A percentile compares a stretch with the other conserved stretches of the same genome.
Conservation (phyloP, 2,888 invertebrate genomes). For the Tiliacea citrago region DNA sequence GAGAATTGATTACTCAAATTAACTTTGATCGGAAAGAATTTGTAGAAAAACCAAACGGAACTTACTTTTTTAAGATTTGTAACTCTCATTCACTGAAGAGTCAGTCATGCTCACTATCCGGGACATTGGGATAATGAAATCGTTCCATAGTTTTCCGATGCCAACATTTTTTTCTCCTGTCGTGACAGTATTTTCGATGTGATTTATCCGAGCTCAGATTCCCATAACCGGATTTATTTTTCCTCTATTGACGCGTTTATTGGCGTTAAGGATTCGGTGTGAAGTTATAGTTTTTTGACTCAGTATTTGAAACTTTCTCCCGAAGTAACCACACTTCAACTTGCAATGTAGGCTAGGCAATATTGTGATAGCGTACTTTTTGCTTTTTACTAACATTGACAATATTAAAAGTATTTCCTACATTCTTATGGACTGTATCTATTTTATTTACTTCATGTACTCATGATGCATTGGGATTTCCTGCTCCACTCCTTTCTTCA, state of each 20-base stretch:
- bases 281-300: conserved; percentile 47
- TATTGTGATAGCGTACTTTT: no score
- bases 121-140: conserved; percentile 83
- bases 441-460: neutral
- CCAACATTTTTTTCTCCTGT: conserved; percentile 81
- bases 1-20: conserved; percentile 49
- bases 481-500: conserved; percentile 29
- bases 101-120: conserved; percentile 81
- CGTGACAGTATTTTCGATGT: conserved; percentile 89
- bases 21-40: conserved; percentile 51
- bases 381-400: neutral
- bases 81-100: conserved; percentile 70
- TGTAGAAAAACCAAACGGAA: conserved; percentile 56
- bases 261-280: conserved; percentile 66
- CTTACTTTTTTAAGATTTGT: conserved; percentile 62
- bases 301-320: conserved; percentile 47
- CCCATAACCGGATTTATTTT: conserved; percentile 87
- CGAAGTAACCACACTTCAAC: neutral
- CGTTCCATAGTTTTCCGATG: conserved; percentile 81
- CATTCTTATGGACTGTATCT: neutral
- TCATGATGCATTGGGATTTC: conserved; percentile 23
- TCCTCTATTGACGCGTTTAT: conserved; percentile 75
- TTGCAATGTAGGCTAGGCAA: no score
- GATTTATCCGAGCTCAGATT: conserved; percentile 85
- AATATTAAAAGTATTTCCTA: neutral